Percentiles rank a stretch among this genome's conserved stretches.
phyloP scores from a whole-genome alignment of 2,888 invertebrate genomes.

The Stenodera caucasica region DNA sequence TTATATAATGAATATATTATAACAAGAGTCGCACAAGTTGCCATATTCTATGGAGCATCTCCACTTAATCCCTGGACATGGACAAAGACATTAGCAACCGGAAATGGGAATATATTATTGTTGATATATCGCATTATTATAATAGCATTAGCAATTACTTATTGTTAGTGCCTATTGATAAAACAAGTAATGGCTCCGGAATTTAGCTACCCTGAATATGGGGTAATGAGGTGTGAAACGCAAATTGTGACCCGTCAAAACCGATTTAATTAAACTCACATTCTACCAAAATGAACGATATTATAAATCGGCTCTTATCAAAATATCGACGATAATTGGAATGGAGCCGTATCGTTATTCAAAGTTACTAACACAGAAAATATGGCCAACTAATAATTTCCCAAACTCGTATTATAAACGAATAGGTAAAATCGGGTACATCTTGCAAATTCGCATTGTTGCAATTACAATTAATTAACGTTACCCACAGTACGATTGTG shows the following conservation, averaged over 20 bases:
- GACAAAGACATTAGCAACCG: slow-evolving; percentile 24
- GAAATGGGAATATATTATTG: slow-evolving; percentile 25
- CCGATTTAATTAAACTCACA: neutral
- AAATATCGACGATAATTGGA: no score
- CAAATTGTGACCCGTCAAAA: neutral
- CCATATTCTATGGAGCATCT: slow-evolving; percentile 1
- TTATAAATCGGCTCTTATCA: no score
- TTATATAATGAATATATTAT: slow-evolving; percentile 4
- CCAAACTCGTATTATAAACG: no score
- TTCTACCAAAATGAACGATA: neutral
- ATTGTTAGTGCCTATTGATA: neutral
- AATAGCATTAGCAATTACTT: neutral
- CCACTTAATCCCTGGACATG: slow-evolving; percentile 20
- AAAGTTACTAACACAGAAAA: neutral
- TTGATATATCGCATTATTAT: slow-evolving; percentile 16
- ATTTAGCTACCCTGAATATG: neutral
- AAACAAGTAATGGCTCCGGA: neutral
- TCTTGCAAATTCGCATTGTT: no score
- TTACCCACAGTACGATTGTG: neutral
- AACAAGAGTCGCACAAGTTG: neutral
- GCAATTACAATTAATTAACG: neutral
- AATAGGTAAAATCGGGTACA: no score
- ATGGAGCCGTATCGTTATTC: neutral
- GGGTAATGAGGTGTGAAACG: neutral
- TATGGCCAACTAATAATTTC: no score